These are phyloP conservation scores for Heterocephalus glaber DNA, from an alignment of 2,113 vertebrate species.

Conservation along the genomic window DNA sequence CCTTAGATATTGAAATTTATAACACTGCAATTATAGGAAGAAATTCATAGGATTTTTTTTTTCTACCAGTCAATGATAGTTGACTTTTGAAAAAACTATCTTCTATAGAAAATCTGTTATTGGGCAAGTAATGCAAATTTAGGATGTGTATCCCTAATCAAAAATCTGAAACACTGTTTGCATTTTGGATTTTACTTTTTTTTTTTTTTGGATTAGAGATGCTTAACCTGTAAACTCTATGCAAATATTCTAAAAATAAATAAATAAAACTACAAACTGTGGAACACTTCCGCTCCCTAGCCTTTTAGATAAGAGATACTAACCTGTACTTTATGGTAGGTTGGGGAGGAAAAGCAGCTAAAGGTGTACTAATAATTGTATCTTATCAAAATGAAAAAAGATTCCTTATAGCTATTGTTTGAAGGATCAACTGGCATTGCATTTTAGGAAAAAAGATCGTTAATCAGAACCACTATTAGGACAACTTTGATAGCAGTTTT, in stretches of 20 bases:
- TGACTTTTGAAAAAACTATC: constrained; percentile 14
- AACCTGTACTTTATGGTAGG: not conserved
- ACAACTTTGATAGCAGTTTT: not conserved
- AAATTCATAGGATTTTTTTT: not conserved
- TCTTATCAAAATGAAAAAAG: constrained; percentile 19
- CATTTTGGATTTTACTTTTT: not conserved
- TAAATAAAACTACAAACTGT: not conserved
- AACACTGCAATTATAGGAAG: not conserved
- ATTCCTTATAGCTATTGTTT: not conserved
- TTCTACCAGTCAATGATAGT: not conserved
- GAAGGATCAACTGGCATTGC: constrained; percentile 2
- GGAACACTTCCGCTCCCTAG: not conserved
- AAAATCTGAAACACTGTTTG: not conserved
- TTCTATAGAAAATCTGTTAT: not conserved
- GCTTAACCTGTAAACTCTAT: not conserved
- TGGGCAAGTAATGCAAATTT: not conserved
- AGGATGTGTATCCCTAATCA: not conserved
- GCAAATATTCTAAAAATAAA: not conserved
- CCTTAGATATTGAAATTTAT: not conserved
- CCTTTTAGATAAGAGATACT: not conserved
- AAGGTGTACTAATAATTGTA: not conserved
- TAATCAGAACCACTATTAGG: constrained; percentile 45
- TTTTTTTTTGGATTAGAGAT: not conserved
- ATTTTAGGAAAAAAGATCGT: constrained; percentile 40
- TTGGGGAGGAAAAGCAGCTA: constrained; percentile 19